phyloP scores from a whole-genome alignment of 2,888 invertebrate species.

The Thumatha senex region DNA sequence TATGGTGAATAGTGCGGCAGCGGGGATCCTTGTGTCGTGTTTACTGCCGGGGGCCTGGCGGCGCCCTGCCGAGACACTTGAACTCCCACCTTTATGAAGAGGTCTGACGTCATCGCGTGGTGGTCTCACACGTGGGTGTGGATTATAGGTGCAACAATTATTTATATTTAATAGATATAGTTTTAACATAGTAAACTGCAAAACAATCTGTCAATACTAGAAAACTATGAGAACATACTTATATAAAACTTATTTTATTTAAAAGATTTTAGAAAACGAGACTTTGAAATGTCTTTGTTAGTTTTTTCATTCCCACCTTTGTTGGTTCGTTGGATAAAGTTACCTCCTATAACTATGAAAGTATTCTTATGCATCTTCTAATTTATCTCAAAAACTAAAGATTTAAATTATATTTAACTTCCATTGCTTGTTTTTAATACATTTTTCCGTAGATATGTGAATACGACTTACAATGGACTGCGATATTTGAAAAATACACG shows the following conservation, averaged over 20 bases:
- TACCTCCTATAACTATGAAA: slow-evolving; percentile 30
- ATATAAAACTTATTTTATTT: too few species aligned
- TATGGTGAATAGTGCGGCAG: slow-evolving; percentile 46
- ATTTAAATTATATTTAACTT: neutral
- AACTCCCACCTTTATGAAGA: slow-evolving; percentile 30
- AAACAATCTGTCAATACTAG: too few species aligned
- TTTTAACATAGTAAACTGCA: too few species aligned
- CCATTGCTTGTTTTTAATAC: slow-evolving; percentile 9
- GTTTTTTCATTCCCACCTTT: slow-evolving; percentile 31
- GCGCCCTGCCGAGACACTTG: slow-evolving; percentile 55
- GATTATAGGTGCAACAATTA: neutral
- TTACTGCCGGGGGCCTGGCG: slow-evolving; percentile 45
- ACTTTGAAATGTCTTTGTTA: neutral
- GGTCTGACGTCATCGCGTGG: slow-evolving; percentile 19
- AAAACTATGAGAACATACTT: too few species aligned
- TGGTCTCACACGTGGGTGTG: neutral
- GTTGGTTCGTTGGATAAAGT: slow-evolving; percentile 37
- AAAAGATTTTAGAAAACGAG: too few species aligned
- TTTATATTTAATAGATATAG: too few species aligned
- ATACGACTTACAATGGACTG: slow-evolving; percentile 14
- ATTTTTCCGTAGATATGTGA: neutral
- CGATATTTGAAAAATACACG: neutral
- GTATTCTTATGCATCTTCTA: slow-evolving; percentile 21
- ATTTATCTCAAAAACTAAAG: neutral
- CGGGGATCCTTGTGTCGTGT: slow-evolving; percentile 44